A percentile compares a stretch with the other conserved stretches of the same genome.
Evolutionary conservation across 2,797 vertebrate species (phyloP).

Genomic region (Columba guinea): DNA sequence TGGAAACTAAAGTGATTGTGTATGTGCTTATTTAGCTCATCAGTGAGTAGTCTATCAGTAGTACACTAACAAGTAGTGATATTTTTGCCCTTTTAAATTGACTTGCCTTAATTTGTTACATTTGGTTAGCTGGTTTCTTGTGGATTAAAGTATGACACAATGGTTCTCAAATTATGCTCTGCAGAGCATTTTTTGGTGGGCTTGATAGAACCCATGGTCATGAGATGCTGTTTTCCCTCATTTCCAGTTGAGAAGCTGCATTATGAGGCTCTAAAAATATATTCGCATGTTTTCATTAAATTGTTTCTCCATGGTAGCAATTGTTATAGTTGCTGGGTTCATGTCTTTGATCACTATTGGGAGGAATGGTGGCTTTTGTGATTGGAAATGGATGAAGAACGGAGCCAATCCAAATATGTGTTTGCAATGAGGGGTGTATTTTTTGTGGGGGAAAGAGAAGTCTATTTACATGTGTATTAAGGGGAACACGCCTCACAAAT

Average conservation of each 20-base stretch:
- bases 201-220: conserved; percentile 15
- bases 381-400: conserved; percentile 35
- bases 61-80: conserved; percentile 49
- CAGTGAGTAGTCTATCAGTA: background rate
- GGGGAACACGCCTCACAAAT: background rate
- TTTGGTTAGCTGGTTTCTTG: conserved; percentile 49
- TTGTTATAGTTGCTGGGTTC: conserved; percentile 32
- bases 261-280: conserved; percentile 61
- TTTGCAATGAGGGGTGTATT: conserved; percentile 19
- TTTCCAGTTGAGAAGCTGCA: conserved; percentile 37
- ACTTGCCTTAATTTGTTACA: conserved; percentile 47
- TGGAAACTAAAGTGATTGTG: conserved; percentile 40
- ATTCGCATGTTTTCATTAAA: conserved; percentile 46
- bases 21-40: conserved; percentile 41
- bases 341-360: conserved; percentile 19
- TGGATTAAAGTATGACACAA: conserved; percentile 11
- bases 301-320: conserved; percentile 52
- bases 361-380: conserved; percentile 43
- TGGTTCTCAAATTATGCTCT: conserved; percentile 21
- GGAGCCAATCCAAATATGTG: background rate
- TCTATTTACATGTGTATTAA: background rate
- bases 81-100: conserved; percentile 39
- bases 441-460: background rate
- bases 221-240: background rate
- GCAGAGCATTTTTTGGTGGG: conserved; percentile 37